Base-by-base conservation (phyloP, 2,113 vertebrate species). In the Dipodomys spectabilis region DNA sequence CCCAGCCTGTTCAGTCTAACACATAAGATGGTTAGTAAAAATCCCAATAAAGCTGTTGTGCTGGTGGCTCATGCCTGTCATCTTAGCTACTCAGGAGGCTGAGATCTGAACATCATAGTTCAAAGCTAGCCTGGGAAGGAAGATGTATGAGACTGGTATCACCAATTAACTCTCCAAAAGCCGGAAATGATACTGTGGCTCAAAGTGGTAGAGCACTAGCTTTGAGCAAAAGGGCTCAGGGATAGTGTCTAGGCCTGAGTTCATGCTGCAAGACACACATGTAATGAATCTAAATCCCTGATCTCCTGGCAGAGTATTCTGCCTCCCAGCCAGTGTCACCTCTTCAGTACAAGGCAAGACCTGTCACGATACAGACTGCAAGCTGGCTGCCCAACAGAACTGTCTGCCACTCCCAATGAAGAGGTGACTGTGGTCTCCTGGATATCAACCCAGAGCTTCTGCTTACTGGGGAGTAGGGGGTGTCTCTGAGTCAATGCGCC, bases 401-500 rank as follows among this genome's bases (percentile, higher is more conserved):
- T 78, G 69, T 68, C 23, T 28, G 71, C 74, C 92, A 83, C 88
- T 80, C 67, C 84, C 84, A 90, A 88, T 82, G 87, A 95, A 94
- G 96, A 85, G 89, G 75, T 87, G 95, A 92, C 49, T 91, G 78
- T 94, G 97, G 85, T 11, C 82, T 95, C 84, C 39, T 92, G 96
- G 93, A 87, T 78, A 95, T 65, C 30, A 83, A 82, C 71, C 87
- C 82, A 7, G 60, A 77, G 90, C 95, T 89, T 82, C 90, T 93
- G 88, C 92, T 90, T 92, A 65, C 92, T 15, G 35, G 62, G 53
- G 53, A 57, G 62, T 64, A 22, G 93, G 94, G 85, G 92, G 94
- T 77, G 53, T 93, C 82, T 89, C 97, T 96, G 96, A 96, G 95
- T 96, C 94, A 93, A 93, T 13, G 73, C 30, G 85, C 90, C 82